Conservation (phyloP, 2,113 vertebrate species). For the Panthera tigris region DNA sequence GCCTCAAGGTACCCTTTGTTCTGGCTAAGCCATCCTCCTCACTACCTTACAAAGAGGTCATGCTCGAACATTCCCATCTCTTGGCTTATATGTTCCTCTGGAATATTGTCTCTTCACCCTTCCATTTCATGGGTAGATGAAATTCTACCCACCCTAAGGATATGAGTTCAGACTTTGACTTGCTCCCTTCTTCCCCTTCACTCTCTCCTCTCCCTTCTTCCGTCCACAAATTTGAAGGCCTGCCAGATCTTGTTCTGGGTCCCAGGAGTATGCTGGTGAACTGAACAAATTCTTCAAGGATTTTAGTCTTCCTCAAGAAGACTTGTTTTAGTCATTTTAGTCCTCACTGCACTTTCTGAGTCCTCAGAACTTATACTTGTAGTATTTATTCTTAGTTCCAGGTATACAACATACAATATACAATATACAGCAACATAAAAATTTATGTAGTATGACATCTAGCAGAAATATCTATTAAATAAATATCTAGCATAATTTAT, state of each 20-base stretch:
- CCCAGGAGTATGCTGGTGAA: not conserved
- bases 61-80: not conserved
- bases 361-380: not conserved
- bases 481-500: not conserved
- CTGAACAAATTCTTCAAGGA: not conserved
- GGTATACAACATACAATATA: not conserved
- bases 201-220: not conserved
- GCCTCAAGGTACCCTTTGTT: not conserved
- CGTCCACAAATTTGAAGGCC: not conserved
- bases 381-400: slow-evolving; percentile 18
- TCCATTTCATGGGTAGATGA: not conserved
- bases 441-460: not conserved
- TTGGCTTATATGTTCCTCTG: not conserved
- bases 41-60: not conserved
- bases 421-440: not conserved
- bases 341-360: not conserved
- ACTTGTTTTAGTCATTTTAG: not conserved
- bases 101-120: not conserved
- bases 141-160: not conserved
- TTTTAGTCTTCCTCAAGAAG: not conserved
- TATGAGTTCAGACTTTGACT: not conserved
- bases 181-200: not conserved
- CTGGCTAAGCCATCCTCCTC: not conserved
- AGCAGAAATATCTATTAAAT: not conserved
- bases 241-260: not conserved